phyloP scores from a whole-genome alignment of 2,797 vertebrate species.

The Peromyscus aztecus region DNA sequence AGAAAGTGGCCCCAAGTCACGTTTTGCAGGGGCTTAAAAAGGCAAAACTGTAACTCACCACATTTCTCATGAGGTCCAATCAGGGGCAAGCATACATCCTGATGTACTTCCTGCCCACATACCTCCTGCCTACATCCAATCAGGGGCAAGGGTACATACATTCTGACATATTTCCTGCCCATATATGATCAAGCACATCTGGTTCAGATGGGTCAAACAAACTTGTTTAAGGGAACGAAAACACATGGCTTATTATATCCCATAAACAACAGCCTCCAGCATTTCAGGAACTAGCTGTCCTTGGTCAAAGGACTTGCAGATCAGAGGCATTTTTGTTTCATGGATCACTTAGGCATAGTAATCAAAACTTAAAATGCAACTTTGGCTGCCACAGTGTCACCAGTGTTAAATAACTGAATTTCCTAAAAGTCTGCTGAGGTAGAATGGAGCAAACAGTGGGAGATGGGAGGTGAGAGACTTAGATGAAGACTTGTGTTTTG shows the following conservation, averaged over 20 bases:
- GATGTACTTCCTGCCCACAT: too few species aligned
- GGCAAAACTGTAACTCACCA: not conserved
- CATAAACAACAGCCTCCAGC: not conserved
- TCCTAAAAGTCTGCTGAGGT: not conserved
- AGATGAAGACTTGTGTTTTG: not conserved
- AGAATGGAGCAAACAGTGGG: not conserved
- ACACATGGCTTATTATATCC: not conserved
- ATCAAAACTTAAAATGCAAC: not conserved
- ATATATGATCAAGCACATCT: not conserved
- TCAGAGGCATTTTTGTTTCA: not conserved
- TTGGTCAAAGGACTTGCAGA: not conserved
- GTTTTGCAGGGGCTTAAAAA: not conserved
- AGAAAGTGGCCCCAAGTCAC: too few species aligned
- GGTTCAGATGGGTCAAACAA: not conserved
- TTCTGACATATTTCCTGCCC: not conserved
- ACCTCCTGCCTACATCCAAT: too few species aligned
- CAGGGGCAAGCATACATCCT: too few species aligned
- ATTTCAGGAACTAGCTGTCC: not conserved
- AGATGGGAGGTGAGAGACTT: not conserved
- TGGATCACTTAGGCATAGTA: not conserved
- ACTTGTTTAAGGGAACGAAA: not conserved
- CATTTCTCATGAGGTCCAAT: not conserved
- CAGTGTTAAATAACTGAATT: not conserved
- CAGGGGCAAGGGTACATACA: not conserved
- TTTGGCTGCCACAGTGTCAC: not conserved